These are phyloP conservation scores for Apodemia hepburni DNA, from an alignment of 2,888 invertebrate genomes.

Conservation along the genomic window DNA sequence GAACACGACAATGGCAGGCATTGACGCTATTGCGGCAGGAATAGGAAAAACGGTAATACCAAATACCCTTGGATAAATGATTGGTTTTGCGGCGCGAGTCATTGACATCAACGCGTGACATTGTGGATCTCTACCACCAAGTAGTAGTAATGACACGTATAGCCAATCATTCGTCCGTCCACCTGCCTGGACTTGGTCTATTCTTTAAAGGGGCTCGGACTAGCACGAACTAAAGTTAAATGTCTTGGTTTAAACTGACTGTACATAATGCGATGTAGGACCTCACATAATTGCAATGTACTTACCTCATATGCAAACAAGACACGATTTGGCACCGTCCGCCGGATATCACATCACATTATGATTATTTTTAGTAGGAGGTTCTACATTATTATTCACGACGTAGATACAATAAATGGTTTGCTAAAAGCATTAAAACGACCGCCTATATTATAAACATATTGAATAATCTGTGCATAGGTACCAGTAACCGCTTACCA, in stretches of 20 bases:
- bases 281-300: conserved; percentile 5
- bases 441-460: neutral
- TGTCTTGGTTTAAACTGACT: neutral
- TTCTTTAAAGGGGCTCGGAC: too few relatives aligned
- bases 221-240: neutral
- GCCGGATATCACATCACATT: conserved; percentile 61
- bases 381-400: conserved; percentile 53
- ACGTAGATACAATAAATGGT: conserved; percentile 30
- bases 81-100: too few relatives aligned
- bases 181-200: too few relatives aligned
- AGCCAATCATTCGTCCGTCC: too few relatives aligned
- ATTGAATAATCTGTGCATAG: neutral
- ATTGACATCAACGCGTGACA: too few relatives aligned
- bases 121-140: too few relatives aligned
- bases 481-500: too few relatives aligned
- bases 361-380: conserved; percentile 57
- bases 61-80: too few relatives aligned
- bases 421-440: conserved; percentile 6
- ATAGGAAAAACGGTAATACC: neutral
- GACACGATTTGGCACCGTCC: conserved; percentile 56
- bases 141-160: too few relatives aligned
- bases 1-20: neutral
- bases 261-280: neutral
- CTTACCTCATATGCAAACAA: conserved; percentile 63
- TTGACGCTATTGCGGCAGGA: neutral